A percentile compares a stretch with the other conserved stretches of the same genome.
These are phyloP conservation scores for Anguilla obscura DNA, from an alignment of 2,797 vertebrate genomes.

Conservation along the genomic window DNA sequence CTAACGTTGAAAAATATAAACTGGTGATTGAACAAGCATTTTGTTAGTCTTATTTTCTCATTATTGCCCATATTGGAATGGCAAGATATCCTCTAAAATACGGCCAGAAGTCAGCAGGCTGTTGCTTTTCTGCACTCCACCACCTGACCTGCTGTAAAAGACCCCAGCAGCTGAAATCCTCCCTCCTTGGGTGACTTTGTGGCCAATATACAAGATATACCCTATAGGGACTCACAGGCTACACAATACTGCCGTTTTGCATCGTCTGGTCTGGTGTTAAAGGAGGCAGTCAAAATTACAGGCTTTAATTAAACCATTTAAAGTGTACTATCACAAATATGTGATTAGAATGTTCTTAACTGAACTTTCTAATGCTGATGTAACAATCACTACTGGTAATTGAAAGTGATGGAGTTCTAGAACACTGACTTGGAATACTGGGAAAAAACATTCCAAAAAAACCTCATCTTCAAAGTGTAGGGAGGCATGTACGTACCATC, in stretches of 20 bases:
- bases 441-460: too few species aligned
- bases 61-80: background rate
- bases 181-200: background rate
- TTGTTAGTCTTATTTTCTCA: background rate
- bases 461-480: background rate
- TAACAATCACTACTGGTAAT: too few species aligned
- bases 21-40: background rate
- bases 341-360: too few species aligned
- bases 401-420: too few species aligned
- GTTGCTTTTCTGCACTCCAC: background rate
- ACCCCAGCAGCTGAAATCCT: background rate
- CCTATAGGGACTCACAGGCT: background rate
- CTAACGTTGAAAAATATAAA: background rate
- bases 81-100: background rate
- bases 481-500: conserved; percentile 61
- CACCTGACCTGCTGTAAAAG: background rate
- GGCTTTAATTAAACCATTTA: too few species aligned
- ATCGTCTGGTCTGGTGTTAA: background rate
- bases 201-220: background rate
- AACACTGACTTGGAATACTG: too few species aligned
- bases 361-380: too few species aligned
- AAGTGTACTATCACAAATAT: too few species aligned
- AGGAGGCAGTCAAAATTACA: background rate
- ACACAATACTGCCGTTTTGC: background rate
- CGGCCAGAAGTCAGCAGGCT: background rate